Conservation (phyloP, 1,140 invertebrate genomes). For the Goniozus legneri region DNA sequence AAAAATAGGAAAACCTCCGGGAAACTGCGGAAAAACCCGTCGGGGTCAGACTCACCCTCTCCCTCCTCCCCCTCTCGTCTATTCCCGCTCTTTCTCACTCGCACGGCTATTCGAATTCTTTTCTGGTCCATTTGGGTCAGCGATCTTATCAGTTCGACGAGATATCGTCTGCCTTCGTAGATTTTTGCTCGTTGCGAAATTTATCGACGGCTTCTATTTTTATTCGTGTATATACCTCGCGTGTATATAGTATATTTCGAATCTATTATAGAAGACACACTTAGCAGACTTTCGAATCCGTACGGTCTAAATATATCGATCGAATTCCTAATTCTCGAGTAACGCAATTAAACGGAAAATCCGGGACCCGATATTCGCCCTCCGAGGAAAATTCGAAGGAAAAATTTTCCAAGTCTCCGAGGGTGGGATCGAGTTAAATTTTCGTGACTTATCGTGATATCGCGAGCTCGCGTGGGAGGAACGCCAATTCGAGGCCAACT, state of each 20-base stretch:
- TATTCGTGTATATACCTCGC: too few relatives aligned
- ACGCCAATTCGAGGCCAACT: constrained; percentile 39
- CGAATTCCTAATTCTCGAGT: too few relatives aligned
- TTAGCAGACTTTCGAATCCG: neutral
- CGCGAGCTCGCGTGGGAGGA: too few relatives aligned
- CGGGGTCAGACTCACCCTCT: constrained; percentile 37
- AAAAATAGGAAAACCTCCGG: constrained; percentile 44
- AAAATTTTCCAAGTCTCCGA: neutral
- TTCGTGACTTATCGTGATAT: too few relatives aligned
- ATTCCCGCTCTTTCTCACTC: neutral
- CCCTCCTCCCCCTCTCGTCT: constrained; percentile 6
- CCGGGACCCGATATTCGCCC: too few relatives aligned
- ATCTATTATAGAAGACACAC: too few relatives aligned
- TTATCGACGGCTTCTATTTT: too few relatives aligned
- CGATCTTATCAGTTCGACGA: constrained; percentile 12
- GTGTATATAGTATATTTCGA: too few relatives aligned
- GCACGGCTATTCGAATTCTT: neutral
- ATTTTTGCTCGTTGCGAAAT: constrained; percentile 8
- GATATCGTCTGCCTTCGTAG: too few relatives aligned
- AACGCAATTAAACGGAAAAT: too few relatives aligned
- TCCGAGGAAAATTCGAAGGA: too few relatives aligned
- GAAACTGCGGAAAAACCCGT: constrained; percentile 45
- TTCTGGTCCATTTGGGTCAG: constrained; percentile 27
- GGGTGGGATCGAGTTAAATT: too few relatives aligned
- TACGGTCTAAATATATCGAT: neutral